Evolutionary conservation across 2,888 invertebrate genomes (phyloP), one percentile per base, ranked within the genome.

Genomic region (Mesorhabditis spiculigera): DNA sequence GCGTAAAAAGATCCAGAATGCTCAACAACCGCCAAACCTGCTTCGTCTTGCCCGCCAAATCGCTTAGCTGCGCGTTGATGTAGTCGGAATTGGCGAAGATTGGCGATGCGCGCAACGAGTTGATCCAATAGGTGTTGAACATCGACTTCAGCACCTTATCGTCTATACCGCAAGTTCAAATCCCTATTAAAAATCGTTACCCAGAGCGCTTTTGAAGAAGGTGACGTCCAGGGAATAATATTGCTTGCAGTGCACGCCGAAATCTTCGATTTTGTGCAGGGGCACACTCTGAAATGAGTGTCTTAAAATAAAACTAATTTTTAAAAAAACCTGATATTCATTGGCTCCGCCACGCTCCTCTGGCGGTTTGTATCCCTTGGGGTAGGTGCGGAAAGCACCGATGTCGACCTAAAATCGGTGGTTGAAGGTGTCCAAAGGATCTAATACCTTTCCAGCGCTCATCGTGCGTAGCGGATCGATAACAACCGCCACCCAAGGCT

Each of bases 91-190:
- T 98, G 88, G 95, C 95, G 68, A 96, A 90, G 43, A 98, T 89
- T 86, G 94, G 95, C 4, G 96, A 96, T 66, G 95, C 95, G 85
- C 95, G 95, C 63, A 98, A 89, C 0, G 98, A 98, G 85, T 97
- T 97, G 61, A 97, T 95, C 98, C 98, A 98, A 87, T 98, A 98
- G 87, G 97, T 97, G 87, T 97, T 98, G 97, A 98, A 98, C 73
- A 98, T 89, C 0, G 95, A 95, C 87, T 97, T 96, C 16, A 98
- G 88, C 63, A 98, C 89, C 13, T 75, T 75, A 4, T 78, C 71
- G 66, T 80, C 79, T 79, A 67, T 8, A 79, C 71, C 13, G 43
- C 4, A 68, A 62, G 58, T 13, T 13, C 8, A 50, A 2, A 50
- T 13, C 58, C 28, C 10, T 65, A 66, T 43, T n/a, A 50, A 61